Evolutionary conservation across 2,888 invertebrate species (phyloP).

Genomic region (Chirona hameri): DNA sequence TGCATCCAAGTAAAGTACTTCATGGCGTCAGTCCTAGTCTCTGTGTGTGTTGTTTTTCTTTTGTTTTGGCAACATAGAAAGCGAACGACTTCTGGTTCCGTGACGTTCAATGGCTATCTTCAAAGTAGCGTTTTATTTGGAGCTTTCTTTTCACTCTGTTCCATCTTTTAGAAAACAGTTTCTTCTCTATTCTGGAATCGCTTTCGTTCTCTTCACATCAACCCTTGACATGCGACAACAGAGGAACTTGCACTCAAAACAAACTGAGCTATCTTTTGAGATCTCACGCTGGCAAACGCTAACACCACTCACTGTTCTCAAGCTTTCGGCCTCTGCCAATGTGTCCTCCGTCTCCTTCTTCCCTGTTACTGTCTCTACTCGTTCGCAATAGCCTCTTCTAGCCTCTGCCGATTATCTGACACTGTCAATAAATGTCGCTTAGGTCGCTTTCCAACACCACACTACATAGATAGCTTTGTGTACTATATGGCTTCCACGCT

Average conservation of each 20-base stretch:
- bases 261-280: too few species aligned
- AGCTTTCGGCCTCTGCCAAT: neutral
- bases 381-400: neutral
- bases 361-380: neutral
- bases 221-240: neutral
- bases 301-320: neutral
- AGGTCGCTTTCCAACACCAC: neutral
- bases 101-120: neutral
- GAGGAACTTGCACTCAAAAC: too few species aligned
- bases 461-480: conserved; percentile 3
- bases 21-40: neutral
- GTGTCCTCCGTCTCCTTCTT: neutral
- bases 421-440: conserved; percentile 2
- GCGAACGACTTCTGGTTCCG: neutral
- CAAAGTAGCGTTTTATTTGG: neutral
- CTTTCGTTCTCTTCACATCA: neutral
- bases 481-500: conserved; percentile 3
- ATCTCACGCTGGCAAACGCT: neutral
- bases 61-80: neutral
- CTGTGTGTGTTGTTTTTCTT: neutral
- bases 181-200: neutral
- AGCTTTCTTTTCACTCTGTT: neutral
- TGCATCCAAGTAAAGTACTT: conserved; percentile 24
- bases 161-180: neutral
- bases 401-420: neutral